Evolutionary conservation across 2,888 invertebrate species (phyloP).

Genomic region (Cantharis lateralis): DNA sequence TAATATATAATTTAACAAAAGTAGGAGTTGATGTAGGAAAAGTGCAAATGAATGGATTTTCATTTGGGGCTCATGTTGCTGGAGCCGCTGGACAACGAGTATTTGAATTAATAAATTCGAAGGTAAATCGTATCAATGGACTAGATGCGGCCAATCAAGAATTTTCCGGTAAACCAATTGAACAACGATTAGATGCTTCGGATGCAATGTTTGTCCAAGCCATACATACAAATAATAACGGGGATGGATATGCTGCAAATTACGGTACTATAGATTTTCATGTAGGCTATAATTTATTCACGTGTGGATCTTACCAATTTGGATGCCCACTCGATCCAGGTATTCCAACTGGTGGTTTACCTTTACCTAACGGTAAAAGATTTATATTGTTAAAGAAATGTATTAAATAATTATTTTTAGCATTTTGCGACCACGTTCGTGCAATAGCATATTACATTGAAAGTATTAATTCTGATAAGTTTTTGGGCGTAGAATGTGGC

Average conservation of each 20-base stretch:
- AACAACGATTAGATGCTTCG: neutral
- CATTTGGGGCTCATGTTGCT: neutral
- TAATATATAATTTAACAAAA: neutral
- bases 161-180: neutral
- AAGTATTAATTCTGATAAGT: neutral
- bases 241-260: neutral
- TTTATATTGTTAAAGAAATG: no score
- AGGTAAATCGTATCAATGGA: neutral
- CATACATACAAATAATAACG: neutral
- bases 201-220: slow-evolving; percentile 4
- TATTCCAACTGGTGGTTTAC: neutral
- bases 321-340: neutral
- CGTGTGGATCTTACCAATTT: neutral
- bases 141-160: neutral
- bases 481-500: slow-evolving; percentile 36
- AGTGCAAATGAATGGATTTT: neutral
- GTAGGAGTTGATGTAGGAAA: neutral
- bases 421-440: neutral
- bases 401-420: neutral
- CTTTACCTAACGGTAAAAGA: neutral
- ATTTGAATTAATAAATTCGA: neutral
- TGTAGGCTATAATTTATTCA: neutral
- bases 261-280: neutral
- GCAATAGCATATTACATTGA: neutral
- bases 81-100: neutral